Conservation (phyloP, 1,140 invertebrate species). For the Achroia grisella region DNA sequence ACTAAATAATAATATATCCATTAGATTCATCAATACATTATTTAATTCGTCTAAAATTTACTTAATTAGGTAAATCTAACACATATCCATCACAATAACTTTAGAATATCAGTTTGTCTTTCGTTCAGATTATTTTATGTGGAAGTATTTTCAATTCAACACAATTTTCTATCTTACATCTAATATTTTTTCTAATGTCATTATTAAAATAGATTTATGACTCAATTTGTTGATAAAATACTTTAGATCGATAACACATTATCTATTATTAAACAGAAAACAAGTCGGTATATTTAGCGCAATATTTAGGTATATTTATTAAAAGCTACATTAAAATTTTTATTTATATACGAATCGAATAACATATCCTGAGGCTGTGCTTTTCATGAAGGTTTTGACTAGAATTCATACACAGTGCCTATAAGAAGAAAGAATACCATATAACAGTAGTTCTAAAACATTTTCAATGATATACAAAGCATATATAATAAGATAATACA, state of each 20-base stretch:
- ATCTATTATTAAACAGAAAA: background rate
- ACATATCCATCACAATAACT: conserved; percentile 71
- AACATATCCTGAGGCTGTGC: conserved; percentile 1
- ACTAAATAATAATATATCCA: conserved; percentile 1
- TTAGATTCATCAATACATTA: background rate
- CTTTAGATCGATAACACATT: conserved; percentile 58
- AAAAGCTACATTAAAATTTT: no score
- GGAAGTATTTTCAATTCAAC: conserved; percentile 18
- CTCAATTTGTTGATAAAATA: conserved; percentile 69
- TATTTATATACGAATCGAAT: no score
- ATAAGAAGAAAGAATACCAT: conserved; percentile 22
- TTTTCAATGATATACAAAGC: background rate
- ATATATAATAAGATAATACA: no score
- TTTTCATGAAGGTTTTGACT: conserved; percentile 60
- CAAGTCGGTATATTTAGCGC: no score
- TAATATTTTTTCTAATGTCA: conserved; percentile 16
- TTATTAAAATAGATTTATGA: conserved; percentile 58
- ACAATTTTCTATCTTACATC: conserved; percentile 16
- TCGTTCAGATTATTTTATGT: conserved; percentile 42
- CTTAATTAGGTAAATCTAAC: conserved; percentile 54
- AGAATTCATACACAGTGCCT: conserved; percentile 59
- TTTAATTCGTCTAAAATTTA: conserved; percentile 25
- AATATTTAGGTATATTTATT: no score
- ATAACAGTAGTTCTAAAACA: conserved; percentile 3
- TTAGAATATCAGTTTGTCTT: conserved; percentile 71